Evolutionary conservation across 2,113 vertebrate species (phyloP).

Genomic region (Panurus biarmicus): DNA sequence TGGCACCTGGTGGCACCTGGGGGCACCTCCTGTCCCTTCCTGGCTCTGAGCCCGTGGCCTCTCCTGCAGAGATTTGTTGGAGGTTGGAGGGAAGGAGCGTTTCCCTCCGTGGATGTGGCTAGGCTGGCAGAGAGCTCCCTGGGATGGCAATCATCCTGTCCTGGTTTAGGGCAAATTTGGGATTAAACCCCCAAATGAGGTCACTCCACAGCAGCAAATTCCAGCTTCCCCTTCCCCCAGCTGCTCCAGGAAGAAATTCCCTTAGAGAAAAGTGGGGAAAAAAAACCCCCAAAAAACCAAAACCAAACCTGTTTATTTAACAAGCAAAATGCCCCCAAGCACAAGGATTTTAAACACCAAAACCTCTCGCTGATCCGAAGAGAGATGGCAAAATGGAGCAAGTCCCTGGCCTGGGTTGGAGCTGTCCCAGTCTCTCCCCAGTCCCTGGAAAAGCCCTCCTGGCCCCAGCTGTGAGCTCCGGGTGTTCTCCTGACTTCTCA

Average conservation of each 20-base stretch:
- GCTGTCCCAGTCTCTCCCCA: not conserved
- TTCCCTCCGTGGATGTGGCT: accelerated
- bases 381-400: not conserved
- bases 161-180: not conserved
- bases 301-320: not conserved
- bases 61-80: accelerated
- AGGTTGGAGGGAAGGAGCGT: accelerated
- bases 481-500: not conserved
- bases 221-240: not conserved
- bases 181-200: not conserved
- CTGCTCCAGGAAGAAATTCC: not conserved
- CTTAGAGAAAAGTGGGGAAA: not conserved
- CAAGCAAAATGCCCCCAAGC: not conserved
- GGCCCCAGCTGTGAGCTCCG: not conserved
- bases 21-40: not conserved
- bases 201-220: not conserved
- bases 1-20: not conserved
- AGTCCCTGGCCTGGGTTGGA: not conserved
- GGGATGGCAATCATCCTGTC: not conserved
- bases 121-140: not conserved
- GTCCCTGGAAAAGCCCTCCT: not conserved
- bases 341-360: not conserved
- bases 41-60: accelerated
- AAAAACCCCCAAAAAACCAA: no score
- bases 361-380: not conserved